These are phyloP conservation scores for Ochropacha duplaris DNA, from an alignment of 2,888 invertebrate species.

Conservation along the genomic window DNA sequence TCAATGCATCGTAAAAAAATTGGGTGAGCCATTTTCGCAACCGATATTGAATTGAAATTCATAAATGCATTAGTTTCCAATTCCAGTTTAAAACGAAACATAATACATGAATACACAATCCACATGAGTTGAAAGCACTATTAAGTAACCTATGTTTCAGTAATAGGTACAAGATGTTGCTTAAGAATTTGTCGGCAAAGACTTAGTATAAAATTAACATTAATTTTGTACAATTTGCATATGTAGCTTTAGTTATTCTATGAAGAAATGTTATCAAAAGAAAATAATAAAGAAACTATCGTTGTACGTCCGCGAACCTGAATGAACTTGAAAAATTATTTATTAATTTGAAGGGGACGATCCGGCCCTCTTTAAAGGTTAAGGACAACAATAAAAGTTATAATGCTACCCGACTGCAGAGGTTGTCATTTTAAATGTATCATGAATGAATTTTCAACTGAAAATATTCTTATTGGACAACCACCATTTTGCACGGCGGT, in stretches of 20 bases:
- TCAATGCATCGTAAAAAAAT: too few relatives aligned
- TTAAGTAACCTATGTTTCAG: neutral
- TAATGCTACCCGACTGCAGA: too few relatives aligned
- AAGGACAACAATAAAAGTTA: too few relatives aligned
- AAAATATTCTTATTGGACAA: too few relatives aligned
- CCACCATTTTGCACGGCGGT: too few relatives aligned
- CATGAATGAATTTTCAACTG: too few relatives aligned
- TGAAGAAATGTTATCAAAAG: neutral
- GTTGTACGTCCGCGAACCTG: too few relatives aligned
- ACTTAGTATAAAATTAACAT: neutral
- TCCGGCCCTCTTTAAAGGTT: too few relatives aligned
- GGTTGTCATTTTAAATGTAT: too few relatives aligned
- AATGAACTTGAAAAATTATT: too few relatives aligned
- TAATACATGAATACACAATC: neutral
- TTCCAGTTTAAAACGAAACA: neutral
- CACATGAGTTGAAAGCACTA: neutral
- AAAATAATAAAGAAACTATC: too few relatives aligned
- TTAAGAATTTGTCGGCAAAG: neutral
- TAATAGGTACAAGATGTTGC: neutral
- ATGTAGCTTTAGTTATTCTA: neutral
- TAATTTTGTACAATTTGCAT: neutral
- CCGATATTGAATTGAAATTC: neutral
- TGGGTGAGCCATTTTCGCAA: neutral
- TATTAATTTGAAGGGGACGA: too few relatives aligned
- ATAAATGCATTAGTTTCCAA: neutral